phyloP scores from a whole-genome alignment of 2,888 invertebrate genomes.

The Drosophila cyrtoloma region DNA sequence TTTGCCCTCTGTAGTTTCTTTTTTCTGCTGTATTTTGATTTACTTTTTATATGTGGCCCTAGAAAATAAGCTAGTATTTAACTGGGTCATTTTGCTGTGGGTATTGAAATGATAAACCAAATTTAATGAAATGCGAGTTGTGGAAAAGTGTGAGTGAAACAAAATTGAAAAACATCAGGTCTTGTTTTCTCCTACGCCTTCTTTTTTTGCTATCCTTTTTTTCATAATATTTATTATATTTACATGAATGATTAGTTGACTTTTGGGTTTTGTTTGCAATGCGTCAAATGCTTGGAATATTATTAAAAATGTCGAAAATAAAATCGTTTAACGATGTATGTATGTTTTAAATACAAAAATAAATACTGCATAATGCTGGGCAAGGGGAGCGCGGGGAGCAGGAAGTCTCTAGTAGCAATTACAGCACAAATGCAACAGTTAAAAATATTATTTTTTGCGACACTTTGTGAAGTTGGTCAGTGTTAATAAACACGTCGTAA shows the following conservation, averaged over 20 bases:
- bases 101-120: conserved; percentile 22
- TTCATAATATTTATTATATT: conserved; percentile 52
- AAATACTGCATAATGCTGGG: conserved; percentile 24
- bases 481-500: neutral
- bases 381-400: conserved; percentile 10
- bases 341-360: conserved; percentile 5
- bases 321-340: conserved; percentile 6
- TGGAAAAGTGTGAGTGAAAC: conserved; percentile 28
- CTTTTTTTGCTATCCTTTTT: conserved; percentile 14
- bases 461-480: neutral
- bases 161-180: conserved; percentile 35
- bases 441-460: neutral
- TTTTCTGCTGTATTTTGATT: conserved; percentile 26
- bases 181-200: conserved; percentile 15
- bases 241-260: conserved; percentile 60
- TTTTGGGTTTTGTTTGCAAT: conserved; percentile 43
- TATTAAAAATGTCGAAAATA: conserved; percentile 23
- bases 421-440: conserved; percentile 39
- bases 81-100: conserved; percentile 10
- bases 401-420: conserved; percentile 21
- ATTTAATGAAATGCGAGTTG: conserved; percentile 46
- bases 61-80: conserved; percentile 33
- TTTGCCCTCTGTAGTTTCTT: conserved; percentile 43
- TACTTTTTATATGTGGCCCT: conserved; percentile 52
- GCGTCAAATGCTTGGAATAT: conserved; percentile 25